These are phyloP conservation scores for Phataginus tricuspis DNA, from an alignment of 2,797 vertebrate genomes.

Conservation along the genomic window DNA sequence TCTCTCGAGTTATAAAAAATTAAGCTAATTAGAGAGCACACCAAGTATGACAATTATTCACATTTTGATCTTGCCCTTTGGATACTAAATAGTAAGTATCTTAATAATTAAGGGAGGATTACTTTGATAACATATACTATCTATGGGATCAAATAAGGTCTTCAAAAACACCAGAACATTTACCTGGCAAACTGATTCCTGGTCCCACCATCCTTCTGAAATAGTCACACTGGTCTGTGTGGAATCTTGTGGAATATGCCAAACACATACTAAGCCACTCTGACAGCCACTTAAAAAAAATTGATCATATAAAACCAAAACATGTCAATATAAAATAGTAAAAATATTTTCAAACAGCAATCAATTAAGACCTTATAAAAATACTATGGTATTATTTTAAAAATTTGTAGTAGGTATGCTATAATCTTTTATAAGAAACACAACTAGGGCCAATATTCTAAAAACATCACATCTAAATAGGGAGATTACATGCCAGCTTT, in stretches of 20 bases:
- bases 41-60: not conserved
- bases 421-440: constrained; percentile 25
- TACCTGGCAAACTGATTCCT: constrained; percentile 88
- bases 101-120: not conserved
- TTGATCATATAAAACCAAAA: constrained; percentile 64
- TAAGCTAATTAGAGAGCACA: constrained; percentile 23
- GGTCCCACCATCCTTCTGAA: constrained; percentile 94
- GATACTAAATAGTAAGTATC: not conserved
- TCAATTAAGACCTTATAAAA: not conserved
- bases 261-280: constrained; percentile 95
- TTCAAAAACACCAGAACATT: constrained; percentile 75
- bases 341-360: constrained; percentile 2
- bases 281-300: constrained; percentile 93
- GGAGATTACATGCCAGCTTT: not conserved
- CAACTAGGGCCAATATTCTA: not conserved
- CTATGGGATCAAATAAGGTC: constrained; percentile 18
- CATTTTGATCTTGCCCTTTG: not conserved
- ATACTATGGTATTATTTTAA: not conserved
- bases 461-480: not conserved
- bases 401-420: not conserved
- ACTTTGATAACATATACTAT: not conserved
- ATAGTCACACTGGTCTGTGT: constrained; percentile 85
- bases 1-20: constrained; percentile 22
- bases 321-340: not conserved
- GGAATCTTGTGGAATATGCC: constrained; percentile 93